Conservation (phyloP, 2,113 vertebrate genomes). For the Varanus komodoensis region DNA sequence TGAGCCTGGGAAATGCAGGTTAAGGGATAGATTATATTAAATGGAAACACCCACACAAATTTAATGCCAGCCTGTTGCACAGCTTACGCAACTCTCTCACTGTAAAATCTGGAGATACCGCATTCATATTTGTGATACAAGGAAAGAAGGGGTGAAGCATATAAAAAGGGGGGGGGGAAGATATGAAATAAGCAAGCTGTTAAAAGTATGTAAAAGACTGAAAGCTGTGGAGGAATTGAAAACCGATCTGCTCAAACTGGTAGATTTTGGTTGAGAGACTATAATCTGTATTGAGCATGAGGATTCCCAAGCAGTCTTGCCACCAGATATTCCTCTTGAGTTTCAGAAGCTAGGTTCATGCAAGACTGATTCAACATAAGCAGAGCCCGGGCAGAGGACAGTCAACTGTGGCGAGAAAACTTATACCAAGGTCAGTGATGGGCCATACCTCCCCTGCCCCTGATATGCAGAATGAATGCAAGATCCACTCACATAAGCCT, state of each 20-base stretch:
- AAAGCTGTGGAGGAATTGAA: neutral
- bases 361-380: neutral
- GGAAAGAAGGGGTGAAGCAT: neutral
- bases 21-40: neutral
- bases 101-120: neutral
- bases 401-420: no score
- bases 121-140: neutral
- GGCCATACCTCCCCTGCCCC: neutral
- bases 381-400: neutral
- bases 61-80: neutral
- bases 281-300: neutral
- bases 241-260: neutral
- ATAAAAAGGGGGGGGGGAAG: neutral
- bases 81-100: neutral
- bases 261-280: neutral
- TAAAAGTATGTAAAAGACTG: neutral
- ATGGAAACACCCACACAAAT: neutral
- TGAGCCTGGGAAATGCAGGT: neutral
- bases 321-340: neutral
- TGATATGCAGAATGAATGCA: neutral
- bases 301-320: neutral
- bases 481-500: neutral
- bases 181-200: no score
- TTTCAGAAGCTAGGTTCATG: neutral
- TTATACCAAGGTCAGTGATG: neutral